Conservation (phyloP, 2,888 invertebrate species). For the Euplexia lucipara region DNA sequence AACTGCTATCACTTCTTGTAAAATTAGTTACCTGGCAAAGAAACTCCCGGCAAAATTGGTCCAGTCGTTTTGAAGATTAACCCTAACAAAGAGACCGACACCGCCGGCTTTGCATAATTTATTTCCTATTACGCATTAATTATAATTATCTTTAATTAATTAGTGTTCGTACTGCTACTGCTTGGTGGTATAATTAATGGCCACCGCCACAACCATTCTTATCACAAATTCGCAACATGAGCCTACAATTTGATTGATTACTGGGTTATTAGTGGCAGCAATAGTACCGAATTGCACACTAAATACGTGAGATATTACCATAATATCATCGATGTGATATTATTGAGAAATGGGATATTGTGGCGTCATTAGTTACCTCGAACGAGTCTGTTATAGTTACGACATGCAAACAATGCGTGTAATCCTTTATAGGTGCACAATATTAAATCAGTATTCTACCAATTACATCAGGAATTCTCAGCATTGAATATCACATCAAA, state of each 20-base stretch:
- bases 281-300: background rate
- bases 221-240: background rate
- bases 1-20: no score
- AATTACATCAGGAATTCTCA: no score
- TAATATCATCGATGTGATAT: conserved; percentile 7
- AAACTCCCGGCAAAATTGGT: no score
- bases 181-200: background rate
- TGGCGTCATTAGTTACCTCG: conserved; percentile 3
- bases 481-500: background rate
- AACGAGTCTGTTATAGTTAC: background rate
- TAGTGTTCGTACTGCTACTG: background rate
- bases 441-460: background rate
- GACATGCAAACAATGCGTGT: background rate
- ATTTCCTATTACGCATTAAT: no score
- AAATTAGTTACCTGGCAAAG: no score
- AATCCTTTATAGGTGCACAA: background rate
- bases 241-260: conserved; percentile 36
- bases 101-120: no score
- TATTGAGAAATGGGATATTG: conserved; percentile 16
- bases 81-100: no score
- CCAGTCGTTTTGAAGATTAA: no score
- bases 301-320: conserved; percentile 29
- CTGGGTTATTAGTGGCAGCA: conserved; percentile 23
- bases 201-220: background rate
- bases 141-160: no score